A percentile compares a stretch with the other conserved stretches of the same genome.
Conservation (phyloP, 2,888 invertebrate genomes). For the Lasioglossum marginatum region DNA sequence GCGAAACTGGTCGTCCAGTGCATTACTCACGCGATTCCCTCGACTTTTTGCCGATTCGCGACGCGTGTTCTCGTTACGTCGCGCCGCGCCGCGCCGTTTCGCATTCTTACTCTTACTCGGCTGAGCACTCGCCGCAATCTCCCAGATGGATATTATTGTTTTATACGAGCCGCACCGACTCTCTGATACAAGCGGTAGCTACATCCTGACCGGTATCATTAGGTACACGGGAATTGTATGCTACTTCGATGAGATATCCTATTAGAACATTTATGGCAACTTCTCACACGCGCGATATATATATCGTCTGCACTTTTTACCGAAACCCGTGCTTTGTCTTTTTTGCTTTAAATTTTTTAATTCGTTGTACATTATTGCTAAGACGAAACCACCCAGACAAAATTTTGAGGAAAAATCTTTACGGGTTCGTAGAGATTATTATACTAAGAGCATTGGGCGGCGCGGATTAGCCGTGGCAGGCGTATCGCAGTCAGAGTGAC, state of each 20-base stretch:
- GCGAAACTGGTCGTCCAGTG: not conserved
- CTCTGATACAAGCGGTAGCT: not conserved
- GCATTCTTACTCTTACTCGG: not conserved
- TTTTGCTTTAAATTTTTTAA: not conserved
- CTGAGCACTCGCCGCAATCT: not conserved
- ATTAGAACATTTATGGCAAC: not conserved
- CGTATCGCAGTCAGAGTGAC: not conserved
- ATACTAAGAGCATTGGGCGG: not conserved
- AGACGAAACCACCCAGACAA: no score
- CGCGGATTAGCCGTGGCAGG: not conserved
- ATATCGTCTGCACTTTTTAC: no score
- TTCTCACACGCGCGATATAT: no score
- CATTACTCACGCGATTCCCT: not conserved
- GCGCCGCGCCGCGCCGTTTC: no score
- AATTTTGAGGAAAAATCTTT: no score
- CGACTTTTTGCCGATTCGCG: not conserved
- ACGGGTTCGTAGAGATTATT: no score
- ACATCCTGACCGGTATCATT: not conserved
- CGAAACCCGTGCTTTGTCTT: not conserved
- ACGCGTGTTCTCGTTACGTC: slow-evolving; percentile 4
- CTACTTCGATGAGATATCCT: not conserved
- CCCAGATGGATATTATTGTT: not conserved
- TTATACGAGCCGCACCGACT: not conserved
- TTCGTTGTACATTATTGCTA: no score
- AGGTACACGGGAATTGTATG: not conserved